Base-by-base conservation (phyloP, 2,797 vertebrate species). In the Sciurus carolinensis region DNA sequence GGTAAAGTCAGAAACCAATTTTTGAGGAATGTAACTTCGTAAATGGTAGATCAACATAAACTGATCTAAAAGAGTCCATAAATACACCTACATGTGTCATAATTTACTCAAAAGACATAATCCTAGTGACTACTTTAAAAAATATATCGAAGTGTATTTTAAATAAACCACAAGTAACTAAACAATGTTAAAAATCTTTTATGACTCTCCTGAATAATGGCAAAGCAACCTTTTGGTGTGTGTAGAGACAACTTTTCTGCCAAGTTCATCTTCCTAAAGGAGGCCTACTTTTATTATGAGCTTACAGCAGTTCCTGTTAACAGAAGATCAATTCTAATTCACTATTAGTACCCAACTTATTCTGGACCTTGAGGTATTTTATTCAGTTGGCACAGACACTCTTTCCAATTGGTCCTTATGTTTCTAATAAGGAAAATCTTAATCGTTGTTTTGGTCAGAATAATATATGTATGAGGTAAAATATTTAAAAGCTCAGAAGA, bases 341-440 rank as follows among this genome's bases (percentile, higher is more conserved):
- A 62, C 42, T 39, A 39, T 77, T 39, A 57, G 26, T 28, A 33
- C 7, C 33, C 26, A 57, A 33, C 10, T 36, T 22, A 54, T 59
- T 47, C 52, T 30, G 26, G 39, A 26, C 26, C 28, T 72, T 66
- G 44, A 39, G 28, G 20, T 28, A 18, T 93, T 75, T 39, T 59
- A 66, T 59, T 71, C 52, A 87, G 52, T 62, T 62, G 47, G 67
- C 14, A 67, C 1, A 90, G n/a, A 73, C 20, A 13, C 22, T 30
- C 20, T 62, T 50, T 8, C 18, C 30, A 12, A 57, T 54, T n/a
- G 66, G 54, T 47, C 59, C n/a, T 90, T 82, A 86, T 15, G 62
- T 54, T 87, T 90, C 85, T 57, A 84, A 80, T 57, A 72, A 81
- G 64, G 76, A 47, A 86, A 87, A 66, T 42, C 39, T 82, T 52